Evolutionary conservation across 2,888 invertebrate genomes (phyloP).

Genomic region (Phalera bucephala): DNA sequence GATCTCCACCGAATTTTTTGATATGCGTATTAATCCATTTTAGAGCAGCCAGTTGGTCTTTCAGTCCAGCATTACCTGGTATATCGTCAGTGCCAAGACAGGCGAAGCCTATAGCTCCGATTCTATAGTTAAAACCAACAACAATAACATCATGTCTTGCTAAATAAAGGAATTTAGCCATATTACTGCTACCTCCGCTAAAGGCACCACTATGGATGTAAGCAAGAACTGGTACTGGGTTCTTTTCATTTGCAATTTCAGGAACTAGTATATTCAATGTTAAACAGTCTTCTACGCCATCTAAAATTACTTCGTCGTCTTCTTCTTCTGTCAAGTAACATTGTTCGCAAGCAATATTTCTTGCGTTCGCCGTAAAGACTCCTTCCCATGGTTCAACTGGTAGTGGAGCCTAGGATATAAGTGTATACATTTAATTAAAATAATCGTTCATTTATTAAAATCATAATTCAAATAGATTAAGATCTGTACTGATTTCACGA

Average conservation of each 20-base stretch:
- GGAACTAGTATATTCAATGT: constrained; percentile 60
- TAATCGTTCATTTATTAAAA: no score
- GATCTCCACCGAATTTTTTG: constrained; percentile 90
- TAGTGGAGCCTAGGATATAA: constrained; percentile 63
- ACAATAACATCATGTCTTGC: constrained; percentile 86
- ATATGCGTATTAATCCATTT: constrained; percentile 90
- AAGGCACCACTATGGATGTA: constrained; percentile 73
- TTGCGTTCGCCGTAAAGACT: constrained; percentile 41
- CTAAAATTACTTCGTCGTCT: constrained; percentile 43
- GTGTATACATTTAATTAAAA: no score
- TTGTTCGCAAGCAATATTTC: constrained; percentile 56
- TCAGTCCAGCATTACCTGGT: constrained; percentile 92
- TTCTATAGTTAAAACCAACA: constrained; percentile 87
- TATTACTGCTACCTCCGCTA: constrained; percentile 62
- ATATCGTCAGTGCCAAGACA: constrained; percentile 83
- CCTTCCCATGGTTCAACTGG: constrained; percentile 59
- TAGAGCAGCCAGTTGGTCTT: constrained; percentile 92
- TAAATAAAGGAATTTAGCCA: constrained; percentile 82
- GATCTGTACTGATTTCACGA: no score
- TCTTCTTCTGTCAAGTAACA: constrained; percentile 50
- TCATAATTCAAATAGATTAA: no score
- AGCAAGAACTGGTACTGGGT: constrained; percentile 63
- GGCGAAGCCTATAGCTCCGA: constrained; percentile 88
- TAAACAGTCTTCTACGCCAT: constrained; percentile 66
- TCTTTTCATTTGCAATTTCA: constrained; percentile 48